phyloP scores from a whole-genome alignment of 1,140 invertebrate species.

The Metopolophium dirhodum region DNA sequence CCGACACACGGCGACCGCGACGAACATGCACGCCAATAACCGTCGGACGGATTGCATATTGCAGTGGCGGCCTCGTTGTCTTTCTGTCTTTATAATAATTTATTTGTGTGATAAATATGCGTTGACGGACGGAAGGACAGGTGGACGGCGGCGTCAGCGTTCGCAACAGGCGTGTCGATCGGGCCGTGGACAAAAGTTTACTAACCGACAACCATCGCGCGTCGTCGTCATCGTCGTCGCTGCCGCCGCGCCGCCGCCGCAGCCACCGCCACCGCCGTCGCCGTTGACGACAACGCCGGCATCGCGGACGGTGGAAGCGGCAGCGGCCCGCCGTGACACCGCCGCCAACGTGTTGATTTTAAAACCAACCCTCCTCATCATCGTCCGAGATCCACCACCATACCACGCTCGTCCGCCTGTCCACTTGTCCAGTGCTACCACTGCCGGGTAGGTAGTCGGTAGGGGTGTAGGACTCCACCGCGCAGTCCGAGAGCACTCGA shows the following conservation, averaged over 20 bases:
- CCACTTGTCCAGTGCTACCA: background rate
- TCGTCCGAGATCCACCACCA: background rate
- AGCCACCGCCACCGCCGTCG: slow-evolving; percentile 14
- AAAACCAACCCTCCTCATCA: slow-evolving; percentile 29
- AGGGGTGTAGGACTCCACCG: background rate
- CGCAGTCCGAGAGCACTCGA: background rate
- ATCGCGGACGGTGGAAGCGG: background rate
- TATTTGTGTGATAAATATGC: background rate
- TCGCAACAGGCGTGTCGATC: background rate
- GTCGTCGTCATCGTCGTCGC: background rate
- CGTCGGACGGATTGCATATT: slow-evolving; percentile 18
- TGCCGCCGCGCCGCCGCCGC: background rate
- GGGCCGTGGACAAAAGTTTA: slow-evolving; percentile 39
- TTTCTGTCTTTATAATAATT: background rate
- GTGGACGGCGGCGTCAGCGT: background rate
- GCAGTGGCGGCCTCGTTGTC: background rate
- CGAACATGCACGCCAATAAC: slow-evolving; percentile 17
- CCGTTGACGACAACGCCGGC: background rate
- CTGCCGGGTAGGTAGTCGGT: background rate
- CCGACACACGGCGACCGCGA: slow-evolving; percentile 17
- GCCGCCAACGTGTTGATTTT: slow-evolving; percentile 56
- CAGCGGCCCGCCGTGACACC: slow-evolving; percentile 10
- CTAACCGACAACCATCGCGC: slow-evolving; percentile 33
- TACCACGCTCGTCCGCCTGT: background rate
- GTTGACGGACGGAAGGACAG: background rate